Evolutionary conservation across 2,888 invertebrate species (phyloP).

Genomic region (Tiphia femorata): DNA sequence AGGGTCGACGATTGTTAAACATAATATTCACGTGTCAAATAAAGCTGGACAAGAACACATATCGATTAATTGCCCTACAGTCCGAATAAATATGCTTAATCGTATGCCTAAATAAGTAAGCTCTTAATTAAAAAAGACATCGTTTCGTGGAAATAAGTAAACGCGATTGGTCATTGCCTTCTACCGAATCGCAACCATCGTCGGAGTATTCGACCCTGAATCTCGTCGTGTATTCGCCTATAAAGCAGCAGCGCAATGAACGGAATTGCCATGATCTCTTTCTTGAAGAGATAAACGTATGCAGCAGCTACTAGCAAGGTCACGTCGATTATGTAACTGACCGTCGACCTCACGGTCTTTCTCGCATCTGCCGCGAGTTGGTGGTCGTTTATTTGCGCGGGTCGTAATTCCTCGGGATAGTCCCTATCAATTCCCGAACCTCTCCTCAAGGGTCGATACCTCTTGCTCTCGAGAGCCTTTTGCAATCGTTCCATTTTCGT

Average conservation of each 20-base stretch:
- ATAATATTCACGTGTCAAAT: no score
- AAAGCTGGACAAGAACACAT: no score
- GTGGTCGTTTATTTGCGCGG: constrained; percentile 53
- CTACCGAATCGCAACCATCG: constrained; percentile 45
- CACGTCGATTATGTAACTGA: constrained; percentile 82
- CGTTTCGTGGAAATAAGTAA: not conserved
- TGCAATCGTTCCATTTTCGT: constrained; percentile 62
- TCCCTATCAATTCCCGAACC: constrained; percentile 22
- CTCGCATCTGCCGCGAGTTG: constrained; percentile 76
- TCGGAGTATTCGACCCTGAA: constrained; percentile 61
- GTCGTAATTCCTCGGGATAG: constrained; percentile 16
- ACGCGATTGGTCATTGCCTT: constrained; percentile 29
- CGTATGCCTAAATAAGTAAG: no score
- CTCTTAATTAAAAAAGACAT: constrained; percentile 1
- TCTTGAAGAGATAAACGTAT: constrained; percentile 86
- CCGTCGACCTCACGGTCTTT: constrained; percentile 76
- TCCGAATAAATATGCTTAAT: not conserved
- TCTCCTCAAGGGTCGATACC: constrained; percentile 35
- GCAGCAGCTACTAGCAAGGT: constrained; percentile 82
- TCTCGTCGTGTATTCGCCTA: constrained; percentile 79
- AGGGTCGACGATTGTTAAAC: no score
- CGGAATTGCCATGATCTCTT: constrained; percentile 84
- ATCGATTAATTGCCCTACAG: no score
- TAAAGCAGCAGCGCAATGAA: constrained; percentile 82
- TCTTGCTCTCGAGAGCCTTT: constrained; percentile 47